A percentile compares a stretch with the other conserved stretches of the same genome.
These are phyloP conservation scores for Catocala nupta DNA, from an alignment of 2,888 invertebrate species.

Conservation along the genomic window DNA sequence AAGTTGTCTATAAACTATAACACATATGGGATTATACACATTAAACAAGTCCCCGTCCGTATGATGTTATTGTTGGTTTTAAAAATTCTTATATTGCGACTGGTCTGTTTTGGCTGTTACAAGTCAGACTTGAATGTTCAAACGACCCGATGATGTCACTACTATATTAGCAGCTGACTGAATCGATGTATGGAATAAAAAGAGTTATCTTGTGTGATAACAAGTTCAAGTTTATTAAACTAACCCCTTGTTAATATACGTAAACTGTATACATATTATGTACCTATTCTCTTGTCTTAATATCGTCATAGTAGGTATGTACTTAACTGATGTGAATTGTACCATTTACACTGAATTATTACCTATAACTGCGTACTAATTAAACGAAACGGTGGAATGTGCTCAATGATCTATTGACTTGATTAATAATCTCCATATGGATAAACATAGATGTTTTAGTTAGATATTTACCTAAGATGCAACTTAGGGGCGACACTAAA, in stretches of 20 bases:
- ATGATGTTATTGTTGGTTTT: not conserved
- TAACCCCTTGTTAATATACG: constrained; percentile 26
- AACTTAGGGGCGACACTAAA: no score
- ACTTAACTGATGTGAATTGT: not conserved
- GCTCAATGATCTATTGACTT: no score
- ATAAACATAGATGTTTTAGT: no score
- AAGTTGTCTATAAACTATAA: constrained; percentile 11
- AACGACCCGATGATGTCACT: constrained; percentile 63
- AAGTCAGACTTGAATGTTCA: constrained; percentile 44
- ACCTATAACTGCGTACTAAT: no score
- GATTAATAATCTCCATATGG: no score
- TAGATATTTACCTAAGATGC: no score
- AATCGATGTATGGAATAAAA: constrained; percentile 46
- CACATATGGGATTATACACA: constrained; percentile 1
- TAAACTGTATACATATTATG: not conserved
- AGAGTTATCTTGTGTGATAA: constrained; percentile 61
- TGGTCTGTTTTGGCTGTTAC: constrained; percentile 36
- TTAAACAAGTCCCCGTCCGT: not conserved
- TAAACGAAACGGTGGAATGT: no score
- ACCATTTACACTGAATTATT: not conserved
- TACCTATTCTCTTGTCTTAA: not conserved
- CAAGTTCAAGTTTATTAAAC: constrained; percentile 49
- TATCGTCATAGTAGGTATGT: not conserved
- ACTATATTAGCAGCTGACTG: constrained; percentile 59
- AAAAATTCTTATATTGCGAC: not conserved